Base-by-base conservation (phyloP, 2,113 vertebrate genomes). In the Spheniscus mendiculus region DNA sequence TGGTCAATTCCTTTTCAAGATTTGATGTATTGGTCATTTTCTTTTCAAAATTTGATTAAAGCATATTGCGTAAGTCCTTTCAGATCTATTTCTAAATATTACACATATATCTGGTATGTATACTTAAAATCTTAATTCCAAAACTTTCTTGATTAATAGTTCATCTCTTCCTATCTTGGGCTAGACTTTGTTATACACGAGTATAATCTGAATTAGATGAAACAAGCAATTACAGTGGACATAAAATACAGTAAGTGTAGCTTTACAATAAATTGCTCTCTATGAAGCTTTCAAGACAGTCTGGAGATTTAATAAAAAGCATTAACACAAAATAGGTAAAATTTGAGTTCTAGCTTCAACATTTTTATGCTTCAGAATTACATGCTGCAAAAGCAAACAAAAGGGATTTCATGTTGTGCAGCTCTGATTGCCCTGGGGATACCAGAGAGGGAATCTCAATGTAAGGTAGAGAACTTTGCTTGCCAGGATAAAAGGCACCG, bases 31-130 rank as follows among this genome's bases (percentile, higher is more conserved):
- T 95, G 90, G 96, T 95, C 80, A 98, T 98, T 98, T 98, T 97
- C 92, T 98, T 97, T 98, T 97, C 94, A 89, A 95, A 97, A 97
- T 97, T 97, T 98, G 96, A 98, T 98, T 97, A 98, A 98, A 98
- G 94, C 79, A 97, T 77, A 96, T 97, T 93, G 93, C 91, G 81
- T 90, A 97, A 97, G 92, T 93, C 87, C 94, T 98, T 97, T 96
- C 77, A 95, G 89, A 97, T 97, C 70, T 97, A 77, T 97, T 98
- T 97, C 95, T 97, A 98, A 98, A 97, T 97, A 97, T 93, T 95
- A 95, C 83, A 96, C 53, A 72, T 96, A 86, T 87, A 97, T 96
- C 95, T 93, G 87, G 73, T 81, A 94, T 47, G 40, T 94, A 95
- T 81, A 92, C 77, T 98, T 97, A 97, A 98, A 97, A 97, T 95